A percentile compares a stretch with the other conserved stretches of the same genome.
Evolutionary conservation across 2,113 vertebrate species (phyloP).

Genomic region (Arothron firmamentum): DNA sequence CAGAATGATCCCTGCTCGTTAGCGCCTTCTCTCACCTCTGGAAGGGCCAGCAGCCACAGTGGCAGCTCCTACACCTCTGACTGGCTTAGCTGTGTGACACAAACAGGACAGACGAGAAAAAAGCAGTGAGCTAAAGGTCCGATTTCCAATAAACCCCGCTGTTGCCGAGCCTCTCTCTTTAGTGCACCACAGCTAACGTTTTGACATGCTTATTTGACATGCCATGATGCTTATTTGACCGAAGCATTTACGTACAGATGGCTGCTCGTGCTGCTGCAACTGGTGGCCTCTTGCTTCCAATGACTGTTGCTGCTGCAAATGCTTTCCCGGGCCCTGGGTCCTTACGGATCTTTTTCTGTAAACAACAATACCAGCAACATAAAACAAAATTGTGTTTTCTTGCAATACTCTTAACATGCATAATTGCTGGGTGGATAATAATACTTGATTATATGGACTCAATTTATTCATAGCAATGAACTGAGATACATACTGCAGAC

Average conservation of each 20-base stretch:
- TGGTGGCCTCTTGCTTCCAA: constrained; percentile 28
- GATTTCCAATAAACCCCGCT: not conserved
- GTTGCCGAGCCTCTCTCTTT: too few species aligned
- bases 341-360: constrained; percentile 64
- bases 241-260: constrained; percentile 27
- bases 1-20: too few species aligned
- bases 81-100: constrained; percentile 41
- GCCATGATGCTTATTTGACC: not conserved
- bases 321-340: constrained; percentile 41
- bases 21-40: constrained; percentile 55
- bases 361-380: constrained; percentile 2
- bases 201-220: too few species aligned
- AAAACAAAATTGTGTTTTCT: not conserved
- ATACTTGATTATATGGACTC: too few species aligned
- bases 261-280: constrained; percentile 24
- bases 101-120: not conserved
- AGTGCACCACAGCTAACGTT: too few species aligned
- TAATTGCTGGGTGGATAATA: too few species aligned
- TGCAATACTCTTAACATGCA: too few species aligned
- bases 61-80: constrained; percentile 53
- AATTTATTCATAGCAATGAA: too few species aligned
- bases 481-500: too few species aligned
- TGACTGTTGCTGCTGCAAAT: constrained; percentile 46
- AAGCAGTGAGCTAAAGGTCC: not conserved
- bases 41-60: constrained; percentile 71